Conservation (phyloP, 2,888 invertebrate species). For the Allacma fusca region DNA sequence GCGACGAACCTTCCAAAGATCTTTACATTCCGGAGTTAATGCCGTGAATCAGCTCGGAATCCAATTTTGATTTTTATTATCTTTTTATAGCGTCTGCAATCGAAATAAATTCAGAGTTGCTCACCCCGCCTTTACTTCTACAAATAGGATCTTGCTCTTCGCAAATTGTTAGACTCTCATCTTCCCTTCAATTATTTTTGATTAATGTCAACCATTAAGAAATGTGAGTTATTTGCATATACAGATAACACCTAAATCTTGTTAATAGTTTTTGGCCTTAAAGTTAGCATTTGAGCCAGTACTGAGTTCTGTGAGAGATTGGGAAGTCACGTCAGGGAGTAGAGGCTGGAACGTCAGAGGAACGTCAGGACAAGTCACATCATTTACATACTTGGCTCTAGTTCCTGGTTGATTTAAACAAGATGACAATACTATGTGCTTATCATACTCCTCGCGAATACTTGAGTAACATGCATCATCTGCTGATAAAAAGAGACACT, state of each 20-base stretch:
- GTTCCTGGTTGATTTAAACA: not conserved
- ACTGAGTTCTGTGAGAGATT: too few species aligned
- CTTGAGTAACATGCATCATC: constrained; percentile 16
- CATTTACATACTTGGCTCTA: constrained; percentile 14
- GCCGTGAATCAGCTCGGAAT: too few species aligned
- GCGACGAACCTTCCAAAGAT: too few species aligned
- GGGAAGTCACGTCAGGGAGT: not conserved
- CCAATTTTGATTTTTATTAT: too few species aligned
- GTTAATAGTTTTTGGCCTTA: not conserved
- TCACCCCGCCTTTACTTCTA: not conserved
- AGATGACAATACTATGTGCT: constrained; percentile 16
- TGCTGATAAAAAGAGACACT: constrained; percentile 4
- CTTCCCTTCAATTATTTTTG: constrained; percentile 1
- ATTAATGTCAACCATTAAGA: not conserved
- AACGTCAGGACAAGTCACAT: not conserved
- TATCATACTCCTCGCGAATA: constrained; percentile 10
- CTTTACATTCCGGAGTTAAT: too few species aligned
- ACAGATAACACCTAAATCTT: not conserved
- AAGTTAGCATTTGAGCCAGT: not conserved
- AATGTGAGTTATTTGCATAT: not conserved
- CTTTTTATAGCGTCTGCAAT: too few species aligned
- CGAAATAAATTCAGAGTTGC: too few species aligned
- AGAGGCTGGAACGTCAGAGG: not conserved
- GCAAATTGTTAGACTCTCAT: not conserved
- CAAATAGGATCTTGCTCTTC: not conserved